phyloP scores from a whole-genome alignment of 2,888 invertebrate species.

The Lottia gigantea region DNA sequence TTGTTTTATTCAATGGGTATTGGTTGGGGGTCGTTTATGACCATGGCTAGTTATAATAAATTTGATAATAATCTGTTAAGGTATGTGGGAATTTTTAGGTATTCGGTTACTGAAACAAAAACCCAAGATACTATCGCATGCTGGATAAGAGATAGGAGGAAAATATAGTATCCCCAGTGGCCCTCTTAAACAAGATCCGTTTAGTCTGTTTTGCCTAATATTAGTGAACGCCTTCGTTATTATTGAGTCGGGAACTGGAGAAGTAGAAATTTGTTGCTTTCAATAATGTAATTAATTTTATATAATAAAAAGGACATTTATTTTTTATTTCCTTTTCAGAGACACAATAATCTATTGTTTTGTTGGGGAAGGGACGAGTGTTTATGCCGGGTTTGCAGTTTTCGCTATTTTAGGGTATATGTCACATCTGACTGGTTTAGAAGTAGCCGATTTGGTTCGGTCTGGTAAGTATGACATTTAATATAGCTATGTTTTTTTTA shows the following conservation, averaged over 20 bases:
- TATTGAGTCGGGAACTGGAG: no score
- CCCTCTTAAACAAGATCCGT: no score
- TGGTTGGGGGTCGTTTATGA: constrained; percentile 63
- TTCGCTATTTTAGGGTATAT: constrained; percentile 73
- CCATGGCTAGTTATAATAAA: constrained; percentile 64
- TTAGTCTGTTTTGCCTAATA: no score
- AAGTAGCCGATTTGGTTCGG: constrained; percentile 61
- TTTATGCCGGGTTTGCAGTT: constrained; percentile 60
- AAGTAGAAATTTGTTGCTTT: no score
- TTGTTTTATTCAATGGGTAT: constrained; percentile 69
- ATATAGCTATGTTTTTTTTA: no score
- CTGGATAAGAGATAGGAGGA: no score
- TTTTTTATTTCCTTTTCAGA: constrained; percentile 32
- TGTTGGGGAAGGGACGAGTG: constrained; percentile 51
- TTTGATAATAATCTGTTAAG: constrained; percentile 55
- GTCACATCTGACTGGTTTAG: constrained; percentile 58
- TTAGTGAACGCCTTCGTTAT: no score
- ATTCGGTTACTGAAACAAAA: no score
- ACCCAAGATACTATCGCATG: no score
- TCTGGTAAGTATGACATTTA: constrained; percentile 44
- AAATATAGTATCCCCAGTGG: no score
- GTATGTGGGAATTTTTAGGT: neutral
- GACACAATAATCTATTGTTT: constrained; percentile 53
- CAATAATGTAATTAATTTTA: no score
- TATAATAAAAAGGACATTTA: no score